Evolutionary conservation across 2,888 invertebrate genomes (phyloP).

Genomic region (Phania funesta): DNA sequence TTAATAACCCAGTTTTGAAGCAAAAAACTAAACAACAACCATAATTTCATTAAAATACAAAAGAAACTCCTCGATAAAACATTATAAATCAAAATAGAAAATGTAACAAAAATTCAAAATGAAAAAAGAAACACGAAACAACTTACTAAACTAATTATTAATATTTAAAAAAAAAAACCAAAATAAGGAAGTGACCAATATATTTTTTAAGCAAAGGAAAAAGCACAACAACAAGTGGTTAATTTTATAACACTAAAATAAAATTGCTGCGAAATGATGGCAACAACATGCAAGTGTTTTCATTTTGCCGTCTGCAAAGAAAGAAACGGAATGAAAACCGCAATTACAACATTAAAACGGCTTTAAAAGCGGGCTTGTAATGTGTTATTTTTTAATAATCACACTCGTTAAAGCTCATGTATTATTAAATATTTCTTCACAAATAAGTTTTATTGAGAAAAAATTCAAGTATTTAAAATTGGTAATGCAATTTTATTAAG

Average conservation of each 20-base stretch:
- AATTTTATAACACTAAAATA: slow-evolving; percentile 23
- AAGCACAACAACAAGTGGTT: slow-evolving; percentile 5
- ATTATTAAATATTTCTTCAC: background rate
- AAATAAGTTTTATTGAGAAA: background rate
- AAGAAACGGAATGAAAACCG: no score
- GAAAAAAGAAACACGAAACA: slow-evolving; percentile 57
- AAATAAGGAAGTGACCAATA: slow-evolving; percentile 68
- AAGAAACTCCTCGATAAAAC: slow-evolving; percentile 43
- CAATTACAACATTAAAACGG: slow-evolving; percentile 21
- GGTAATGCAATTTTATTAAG: background rate
- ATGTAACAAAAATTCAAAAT: slow-evolving; percentile 58
- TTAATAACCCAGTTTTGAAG: slow-evolving; percentile 65
- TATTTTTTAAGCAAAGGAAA: slow-evolving; percentile 21
- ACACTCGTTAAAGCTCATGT: background rate
- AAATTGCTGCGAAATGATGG: slow-evolving; percentile 53
- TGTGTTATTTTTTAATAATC: slow-evolving; percentile 13
- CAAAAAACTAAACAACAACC: slow-evolving; percentile 60
- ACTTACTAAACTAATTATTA: slow-evolving; percentile 73
- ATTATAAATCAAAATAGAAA: slow-evolving; percentile 70
- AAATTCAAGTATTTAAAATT: background rate
- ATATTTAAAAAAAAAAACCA: slow-evolving; percentile 34
- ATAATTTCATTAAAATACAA: slow-evolving; percentile 57
- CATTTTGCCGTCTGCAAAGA: background rate
- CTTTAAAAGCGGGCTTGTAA: background rate
- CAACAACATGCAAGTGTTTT: slow-evolving; percentile 15